These are phyloP conservation scores for Euphysa ruthae DNA, from an alignment of 30 jellyfish, hydroid and myxozoan species.

Conservation along the genomic window DNA sequence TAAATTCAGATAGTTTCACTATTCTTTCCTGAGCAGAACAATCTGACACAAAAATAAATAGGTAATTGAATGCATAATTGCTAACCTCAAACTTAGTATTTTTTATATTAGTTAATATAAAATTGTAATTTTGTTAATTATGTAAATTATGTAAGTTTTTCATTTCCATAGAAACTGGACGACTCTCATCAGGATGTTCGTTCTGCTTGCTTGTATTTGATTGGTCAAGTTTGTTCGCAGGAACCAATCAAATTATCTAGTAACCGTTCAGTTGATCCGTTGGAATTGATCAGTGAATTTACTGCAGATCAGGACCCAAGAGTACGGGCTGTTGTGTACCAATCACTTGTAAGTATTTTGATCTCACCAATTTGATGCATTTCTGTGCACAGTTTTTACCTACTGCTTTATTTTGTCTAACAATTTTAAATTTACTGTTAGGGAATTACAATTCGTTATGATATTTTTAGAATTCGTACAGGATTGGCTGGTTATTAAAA, in stretches of 20 bases:
- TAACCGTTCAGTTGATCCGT: slow-evolving; percentile 42
- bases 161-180: slow-evolving; percentile 50
- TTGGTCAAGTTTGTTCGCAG: slow-evolving; percentile 54
- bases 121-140: too few species aligned
- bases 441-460: neutral
- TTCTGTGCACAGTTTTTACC: neutral
- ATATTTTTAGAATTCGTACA: too few species aligned
- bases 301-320: slow-evolving; percentile 89
- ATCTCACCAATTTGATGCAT: neutral
- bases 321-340: slow-evolving; percentile 68
- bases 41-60: too few species aligned
- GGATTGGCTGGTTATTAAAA: too few species aligned
- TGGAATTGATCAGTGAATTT: slow-evolving; percentile 69
- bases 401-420: too few species aligned
- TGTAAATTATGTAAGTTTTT: too few species aligned
- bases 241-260: slow-evolving; percentile 61
- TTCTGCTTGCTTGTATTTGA: slow-evolving; percentile 40
- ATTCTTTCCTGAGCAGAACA: too few species aligned
- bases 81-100: too few species aligned
- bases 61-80: too few species aligned
- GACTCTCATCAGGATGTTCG: slow-evolving; percentile 80
- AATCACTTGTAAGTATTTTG: slow-evolving; percentile 61
- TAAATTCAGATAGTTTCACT: too few species aligned
- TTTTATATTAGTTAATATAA: too few species aligned
- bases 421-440: too few species aligned